These are phyloP conservation scores for Parnassius smintheus DNA, from an alignment of 2,888 invertebrate species.

Conservation along the genomic window DNA sequence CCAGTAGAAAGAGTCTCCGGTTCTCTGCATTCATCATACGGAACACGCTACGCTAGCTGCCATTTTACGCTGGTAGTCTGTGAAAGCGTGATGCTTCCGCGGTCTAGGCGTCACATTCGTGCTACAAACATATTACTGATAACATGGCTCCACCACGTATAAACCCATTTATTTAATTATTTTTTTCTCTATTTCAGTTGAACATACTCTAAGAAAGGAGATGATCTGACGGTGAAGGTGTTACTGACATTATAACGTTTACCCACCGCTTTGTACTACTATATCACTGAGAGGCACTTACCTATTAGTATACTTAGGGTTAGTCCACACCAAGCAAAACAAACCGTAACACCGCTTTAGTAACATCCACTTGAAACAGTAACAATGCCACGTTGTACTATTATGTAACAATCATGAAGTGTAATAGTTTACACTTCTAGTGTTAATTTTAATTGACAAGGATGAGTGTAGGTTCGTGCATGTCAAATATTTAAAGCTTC, in stretches of 20 bases:
- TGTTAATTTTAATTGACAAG: not conserved
- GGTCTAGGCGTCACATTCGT: too few relatives aligned
- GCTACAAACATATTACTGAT: too few relatives aligned
- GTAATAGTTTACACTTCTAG: not conserved
- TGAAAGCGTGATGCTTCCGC: too few relatives aligned
- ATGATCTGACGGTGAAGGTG: conserved; percentile 74
- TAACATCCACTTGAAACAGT: not conserved
- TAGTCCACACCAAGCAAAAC: conserved; percentile 9
- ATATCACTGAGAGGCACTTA: conserved; percentile 14
- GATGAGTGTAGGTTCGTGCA: too few relatives aligned
- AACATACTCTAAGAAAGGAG: conserved; percentile 46
- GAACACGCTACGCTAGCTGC: too few relatives aligned
- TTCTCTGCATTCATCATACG: too few relatives aligned
- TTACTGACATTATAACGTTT: conserved; percentile 28
- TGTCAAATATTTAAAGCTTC: too few relatives aligned
- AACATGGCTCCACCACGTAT: too few relatives aligned
- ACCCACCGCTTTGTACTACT: conserved; percentile 25
- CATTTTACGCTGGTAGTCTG: too few relatives aligned
- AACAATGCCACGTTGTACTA: not conserved
- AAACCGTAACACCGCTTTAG: conserved; percentile 6
- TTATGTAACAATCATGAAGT: not conserved
- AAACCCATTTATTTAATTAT: conserved; percentile 1
- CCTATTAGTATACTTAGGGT: conserved; percentile 6
- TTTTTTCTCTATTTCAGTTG: conserved; percentile 58
- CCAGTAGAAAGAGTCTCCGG: too few relatives aligned